These are phyloP conservation scores for Nephrotoma appendiculata DNA, from an alignment of 2,888 invertebrate genomes.

Conservation along the genomic window DNA sequence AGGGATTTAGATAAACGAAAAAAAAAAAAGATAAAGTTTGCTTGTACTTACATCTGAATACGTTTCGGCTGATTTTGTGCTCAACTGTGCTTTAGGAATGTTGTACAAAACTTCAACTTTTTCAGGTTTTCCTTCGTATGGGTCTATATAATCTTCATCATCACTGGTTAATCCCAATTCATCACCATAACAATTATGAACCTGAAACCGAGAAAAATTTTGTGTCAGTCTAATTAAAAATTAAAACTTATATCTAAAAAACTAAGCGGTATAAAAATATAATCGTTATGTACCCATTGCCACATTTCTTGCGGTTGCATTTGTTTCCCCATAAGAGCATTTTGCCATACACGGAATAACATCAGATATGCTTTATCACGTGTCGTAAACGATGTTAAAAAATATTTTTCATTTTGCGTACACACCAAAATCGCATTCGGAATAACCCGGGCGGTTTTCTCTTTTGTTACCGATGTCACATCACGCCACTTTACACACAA, in stretches of 20 bases:
- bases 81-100: constrained; percentile 15
- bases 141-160: constrained; percentile 71
- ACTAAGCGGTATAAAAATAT: not conserved
- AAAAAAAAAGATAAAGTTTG: not conserved
- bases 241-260: not conserved
- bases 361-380: constrained; percentile 91
- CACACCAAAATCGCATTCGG: constrained; percentile 89
- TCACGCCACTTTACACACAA: constrained; percentile 78
- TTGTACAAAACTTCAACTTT: constrained; percentile 16
- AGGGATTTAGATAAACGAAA: not conserved
- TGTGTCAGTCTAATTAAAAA: not conserved
- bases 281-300: constrained; percentile 52
- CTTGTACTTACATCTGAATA: constrained; percentile 22
- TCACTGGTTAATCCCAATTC: constrained; percentile 86
- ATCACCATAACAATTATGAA: constrained; percentile 86
- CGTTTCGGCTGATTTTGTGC: constrained; percentile 16
- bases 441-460: constrained; percentile 85
- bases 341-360: constrained; percentile 94
- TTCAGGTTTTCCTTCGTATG: constrained; percentile 38
- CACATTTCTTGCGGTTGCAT: constrained; percentile 72
- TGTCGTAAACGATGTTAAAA: constrained; percentile 88
- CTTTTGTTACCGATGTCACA: constrained; percentile 86
- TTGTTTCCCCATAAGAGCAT: constrained; percentile 80
- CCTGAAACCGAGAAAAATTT: constrained; percentile 31
- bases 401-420: constrained; percentile 71